Evolutionary conservation across 2,888 invertebrate genomes (phyloP).

Genomic region (Nomada ruficornis): DNA sequence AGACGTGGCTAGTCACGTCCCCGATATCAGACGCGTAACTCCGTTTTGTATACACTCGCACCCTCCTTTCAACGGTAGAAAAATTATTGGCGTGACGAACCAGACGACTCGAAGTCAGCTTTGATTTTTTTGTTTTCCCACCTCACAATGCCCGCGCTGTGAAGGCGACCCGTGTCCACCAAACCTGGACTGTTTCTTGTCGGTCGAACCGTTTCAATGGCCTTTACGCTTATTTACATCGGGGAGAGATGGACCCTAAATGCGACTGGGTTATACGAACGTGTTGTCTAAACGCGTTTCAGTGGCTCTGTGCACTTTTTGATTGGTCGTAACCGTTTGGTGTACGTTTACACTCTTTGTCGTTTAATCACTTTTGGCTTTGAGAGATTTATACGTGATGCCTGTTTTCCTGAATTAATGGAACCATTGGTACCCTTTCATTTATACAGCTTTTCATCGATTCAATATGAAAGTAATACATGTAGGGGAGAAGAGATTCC

Average conservation of each 20-base stretch:
- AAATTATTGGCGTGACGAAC: conserved; percentile 73
- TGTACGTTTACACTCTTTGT: no score
- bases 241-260: neutral
- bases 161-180: neutral
- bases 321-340: neutral
- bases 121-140: conserved; percentile 12
- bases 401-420: no score
- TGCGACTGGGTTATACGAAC: neutral
- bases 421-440: no score
- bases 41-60: conserved; percentile 57
- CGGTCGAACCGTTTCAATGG: conserved; percentile 31
- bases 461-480: no score
- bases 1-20: conserved; percentile 76
- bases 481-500: no score
- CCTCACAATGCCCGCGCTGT: neutral
- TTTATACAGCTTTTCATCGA: no score
- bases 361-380: no score
- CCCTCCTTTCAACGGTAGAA: conserved; percentile 72
- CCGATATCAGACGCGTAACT: conserved; percentile 61
- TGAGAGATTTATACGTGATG: no score
- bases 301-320: no score
- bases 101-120: conserved; percentile 37
- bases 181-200: neutral
- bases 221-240: conserved; percentile 26
- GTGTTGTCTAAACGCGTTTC: neutral